These are phyloP conservation scores for Ceyx cyanopectus DNA, from an alignment of 2,113 vertebrate genomes.

Conservation along the genomic window DNA sequence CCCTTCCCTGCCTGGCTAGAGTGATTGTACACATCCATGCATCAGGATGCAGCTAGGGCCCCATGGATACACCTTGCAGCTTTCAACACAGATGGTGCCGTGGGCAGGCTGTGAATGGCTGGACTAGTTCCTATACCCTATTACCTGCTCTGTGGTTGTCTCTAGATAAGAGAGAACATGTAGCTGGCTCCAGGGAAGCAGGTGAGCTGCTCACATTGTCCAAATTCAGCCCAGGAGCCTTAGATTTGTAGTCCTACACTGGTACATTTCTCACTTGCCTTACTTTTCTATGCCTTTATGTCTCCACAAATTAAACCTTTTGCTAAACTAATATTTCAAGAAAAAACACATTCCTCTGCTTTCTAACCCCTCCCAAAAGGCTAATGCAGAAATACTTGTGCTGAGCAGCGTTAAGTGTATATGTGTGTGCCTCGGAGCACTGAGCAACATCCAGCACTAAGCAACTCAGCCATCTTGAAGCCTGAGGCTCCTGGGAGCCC, in stretches of 20 bases:
- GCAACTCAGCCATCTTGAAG: conserved; percentile 14
- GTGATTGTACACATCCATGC: fast-evolving
- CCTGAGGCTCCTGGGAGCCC: background rate
- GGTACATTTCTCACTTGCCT: background rate
- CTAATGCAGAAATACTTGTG: background rate
- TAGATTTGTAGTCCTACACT: background rate
- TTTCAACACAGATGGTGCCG: fast-evolving
- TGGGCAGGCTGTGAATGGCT: background rate
- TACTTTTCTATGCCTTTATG: background rate
- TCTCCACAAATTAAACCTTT: background rate
- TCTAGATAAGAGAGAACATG: background rate
- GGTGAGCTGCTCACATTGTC: background rate
- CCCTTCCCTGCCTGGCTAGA: background rate
- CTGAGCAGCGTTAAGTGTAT: background rate
- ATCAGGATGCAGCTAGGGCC: background rate
- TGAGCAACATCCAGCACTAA: background rate
- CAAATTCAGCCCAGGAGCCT: background rate
- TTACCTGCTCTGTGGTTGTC: background rate
- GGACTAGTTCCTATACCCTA: background rate
- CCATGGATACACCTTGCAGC: fast-evolving
- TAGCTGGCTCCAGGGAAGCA: background rate
- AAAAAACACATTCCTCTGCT: background rate
- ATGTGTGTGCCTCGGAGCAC: background rate
- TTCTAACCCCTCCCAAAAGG: background rate
- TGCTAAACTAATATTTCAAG: background rate